phyloP scores from a whole-genome alignment of 2,113 vertebrate genomes.

The Gobiocypris rarus region DNA sequence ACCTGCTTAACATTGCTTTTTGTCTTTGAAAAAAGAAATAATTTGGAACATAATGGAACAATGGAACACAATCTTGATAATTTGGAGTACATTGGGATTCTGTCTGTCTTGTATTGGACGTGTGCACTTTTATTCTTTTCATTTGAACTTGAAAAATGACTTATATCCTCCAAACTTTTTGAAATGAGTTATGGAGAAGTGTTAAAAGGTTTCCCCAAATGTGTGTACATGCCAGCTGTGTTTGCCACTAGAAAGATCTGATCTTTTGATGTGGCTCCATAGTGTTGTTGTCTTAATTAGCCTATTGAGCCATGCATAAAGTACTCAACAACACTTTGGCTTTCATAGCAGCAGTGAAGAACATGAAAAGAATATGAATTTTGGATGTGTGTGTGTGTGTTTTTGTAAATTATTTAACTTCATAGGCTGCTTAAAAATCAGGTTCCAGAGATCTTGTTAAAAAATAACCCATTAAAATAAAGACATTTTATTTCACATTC shows the following conservation, averaged over 20 bases:
- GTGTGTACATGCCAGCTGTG: background rate
- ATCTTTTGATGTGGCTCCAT: slow-evolving; percentile 17
- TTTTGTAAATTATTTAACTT: background rate
- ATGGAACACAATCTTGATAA: too few relatives aligned
- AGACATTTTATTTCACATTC: too few relatives aligned
- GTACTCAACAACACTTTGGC: background rate
- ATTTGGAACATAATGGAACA: background rate
- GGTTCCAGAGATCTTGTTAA: background rate
- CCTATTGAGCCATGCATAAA: background rate
- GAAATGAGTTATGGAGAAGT: background rate
- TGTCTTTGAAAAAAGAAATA: background rate
- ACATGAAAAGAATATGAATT: background rate
- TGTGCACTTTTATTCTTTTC: background rate
- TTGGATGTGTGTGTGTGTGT: background rate
- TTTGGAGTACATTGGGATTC: background rate
- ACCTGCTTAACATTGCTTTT: background rate
- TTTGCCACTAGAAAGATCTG: background rate
- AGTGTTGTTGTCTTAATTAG: background rate
- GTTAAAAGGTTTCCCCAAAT: background rate
- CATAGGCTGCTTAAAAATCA: background rate
- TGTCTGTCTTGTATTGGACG: background rate
- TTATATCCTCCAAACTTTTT: slow-evolving; percentile 1
- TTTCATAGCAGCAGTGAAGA: background rate
- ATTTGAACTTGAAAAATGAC: background rate
- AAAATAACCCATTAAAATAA: background rate